Evolutionary conservation across 2,797 vertebrate genomes (phyloP).

Genomic region (Oryzias sinensis): DNA sequence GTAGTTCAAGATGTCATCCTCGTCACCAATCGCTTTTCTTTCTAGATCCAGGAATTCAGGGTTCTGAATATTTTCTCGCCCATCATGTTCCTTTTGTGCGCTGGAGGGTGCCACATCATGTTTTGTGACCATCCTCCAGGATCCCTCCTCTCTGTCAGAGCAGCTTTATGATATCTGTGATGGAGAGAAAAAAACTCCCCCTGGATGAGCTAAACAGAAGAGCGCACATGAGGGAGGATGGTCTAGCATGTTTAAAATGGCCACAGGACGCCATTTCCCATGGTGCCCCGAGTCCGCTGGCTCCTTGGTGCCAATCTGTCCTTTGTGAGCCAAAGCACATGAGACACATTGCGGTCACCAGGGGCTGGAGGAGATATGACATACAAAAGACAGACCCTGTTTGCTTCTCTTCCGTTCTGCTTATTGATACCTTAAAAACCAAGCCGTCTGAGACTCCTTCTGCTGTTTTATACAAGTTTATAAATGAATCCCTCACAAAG

Average conservation of each 20-base stretch:
- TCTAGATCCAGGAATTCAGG: neutral
- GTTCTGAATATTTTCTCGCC: neutral
- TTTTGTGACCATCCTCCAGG: conserved; percentile 36
- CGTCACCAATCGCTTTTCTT: neutral
- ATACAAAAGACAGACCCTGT: conserved; percentile 49
- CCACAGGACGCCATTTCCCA: conserved; percentile 63
- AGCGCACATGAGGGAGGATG: conserved; percentile 34
- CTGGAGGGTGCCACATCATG: conserved; percentile 17
- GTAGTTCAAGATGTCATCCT: neutral
- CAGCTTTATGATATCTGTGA: conserved; percentile 41
- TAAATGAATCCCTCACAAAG: too few species aligned
- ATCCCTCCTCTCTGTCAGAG: conserved; percentile 31
- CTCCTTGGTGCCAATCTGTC: conserved; percentile 61
- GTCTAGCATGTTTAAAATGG: conserved; percentile 58
- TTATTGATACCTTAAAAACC: conserved; percentile 38
- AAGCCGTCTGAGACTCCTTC: conserved; percentile 13
- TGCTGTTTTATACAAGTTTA: conserved; percentile 22
- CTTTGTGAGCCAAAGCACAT: conserved; percentile 72
- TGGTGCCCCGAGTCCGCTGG: conserved; percentile 54
- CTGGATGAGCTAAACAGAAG: conserved; percentile 52
- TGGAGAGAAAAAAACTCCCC: conserved; percentile 25
- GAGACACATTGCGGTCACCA: conserved; percentile 73
- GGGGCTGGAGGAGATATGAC: conserved; percentile 71
- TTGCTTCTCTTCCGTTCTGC: conserved; percentile 32
- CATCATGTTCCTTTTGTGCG: conserved; percentile 1